phyloP scores from a whole-genome alignment of 1,140 invertebrate genomes.

The Drosophila kanapiae region DNA sequence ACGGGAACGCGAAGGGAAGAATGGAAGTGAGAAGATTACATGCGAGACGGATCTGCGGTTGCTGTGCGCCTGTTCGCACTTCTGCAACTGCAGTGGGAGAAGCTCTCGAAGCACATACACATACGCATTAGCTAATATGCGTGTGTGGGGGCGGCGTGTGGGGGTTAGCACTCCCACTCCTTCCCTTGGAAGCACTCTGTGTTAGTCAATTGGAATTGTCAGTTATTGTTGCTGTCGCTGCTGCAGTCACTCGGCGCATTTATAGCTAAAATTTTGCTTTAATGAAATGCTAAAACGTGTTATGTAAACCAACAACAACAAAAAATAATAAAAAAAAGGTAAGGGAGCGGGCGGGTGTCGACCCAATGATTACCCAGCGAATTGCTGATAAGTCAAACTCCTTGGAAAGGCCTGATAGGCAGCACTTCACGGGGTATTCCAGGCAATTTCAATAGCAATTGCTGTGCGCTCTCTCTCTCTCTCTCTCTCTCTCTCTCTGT shows the following conservation, averaged over 20 bases:
- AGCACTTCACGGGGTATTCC: not conserved
- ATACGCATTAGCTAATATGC: not conserved
- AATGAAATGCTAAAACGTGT: constrained; percentile 76
- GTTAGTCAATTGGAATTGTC: constrained; percentile 48
- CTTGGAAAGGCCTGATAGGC: not conserved
- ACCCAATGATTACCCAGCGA: constrained; percentile 11
- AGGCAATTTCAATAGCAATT: constrained; percentile 69
- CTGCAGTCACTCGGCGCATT: constrained; percentile 37
- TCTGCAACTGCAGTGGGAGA: constrained; percentile 46
- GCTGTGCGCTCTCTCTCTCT: constrained; percentile 18
- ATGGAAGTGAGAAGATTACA: constrained; percentile 10
- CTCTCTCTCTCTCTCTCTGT: not conserved
- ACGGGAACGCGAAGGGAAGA: constrained; percentile 1
- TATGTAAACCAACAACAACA: constrained; percentile 60
- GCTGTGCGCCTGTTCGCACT: constrained; percentile 65
- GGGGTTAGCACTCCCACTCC: constrained; percentile 6
- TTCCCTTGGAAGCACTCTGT: constrained; percentile 10
- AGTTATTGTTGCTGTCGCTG: constrained; percentile 29
- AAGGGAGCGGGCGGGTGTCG: not conserved
- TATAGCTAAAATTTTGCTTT: constrained; percentile 63
- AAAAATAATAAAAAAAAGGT: no score
- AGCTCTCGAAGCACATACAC: constrained; percentile 10
- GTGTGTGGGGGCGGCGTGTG: constrained; percentile 11
- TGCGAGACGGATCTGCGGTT: constrained; percentile 4
- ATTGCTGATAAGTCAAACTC: not conserved